Conservation (phyloP, 2,888 invertebrate genomes). For the Cheilosia vernalis region DNA sequence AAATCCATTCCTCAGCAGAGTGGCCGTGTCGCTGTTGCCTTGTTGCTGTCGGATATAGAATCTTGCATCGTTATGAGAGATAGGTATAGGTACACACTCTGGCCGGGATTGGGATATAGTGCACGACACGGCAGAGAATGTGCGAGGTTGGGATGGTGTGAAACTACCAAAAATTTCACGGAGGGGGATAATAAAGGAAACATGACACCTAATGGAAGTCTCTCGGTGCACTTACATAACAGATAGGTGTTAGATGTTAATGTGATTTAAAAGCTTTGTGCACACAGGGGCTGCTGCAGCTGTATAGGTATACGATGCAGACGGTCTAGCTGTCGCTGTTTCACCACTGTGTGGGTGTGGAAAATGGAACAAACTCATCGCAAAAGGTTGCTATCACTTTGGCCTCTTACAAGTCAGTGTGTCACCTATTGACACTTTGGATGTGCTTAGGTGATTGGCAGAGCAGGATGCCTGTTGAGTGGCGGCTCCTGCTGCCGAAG, state of each 20-base stretch:
- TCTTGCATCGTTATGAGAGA: slow-evolving; percentile 54
- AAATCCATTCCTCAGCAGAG: slow-evolving; percentile 34
- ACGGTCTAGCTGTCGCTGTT: slow-evolving; percentile 9
- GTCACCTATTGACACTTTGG: slow-evolving; percentile 62
- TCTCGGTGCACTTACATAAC: slow-evolving; percentile 68
- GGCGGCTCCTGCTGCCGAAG: slow-evolving; percentile 31
- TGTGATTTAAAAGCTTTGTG: slow-evolving; percentile 73
- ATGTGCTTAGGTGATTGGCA: slow-evolving; percentile 55
- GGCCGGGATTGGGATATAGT: not conserved
- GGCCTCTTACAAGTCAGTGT: slow-evolving; percentile 57
- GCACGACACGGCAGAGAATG: not conserved
- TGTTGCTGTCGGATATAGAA: slow-evolving; percentile 29
- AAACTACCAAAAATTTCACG: slow-evolving; percentile 70
- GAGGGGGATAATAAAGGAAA: slow-evolving; percentile 67
- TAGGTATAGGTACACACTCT: slow-evolving; percentile 4
- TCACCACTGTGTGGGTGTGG: not conserved
- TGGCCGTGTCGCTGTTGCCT: slow-evolving; percentile 1
- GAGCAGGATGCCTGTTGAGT: slow-evolving; percentile 13
- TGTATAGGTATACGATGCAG: slow-evolving; percentile 45
- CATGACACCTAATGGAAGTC: slow-evolving; percentile 73
- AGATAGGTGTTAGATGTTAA: slow-evolving; percentile 73
- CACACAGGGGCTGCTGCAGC: slow-evolving; percentile 45
- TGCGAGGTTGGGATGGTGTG: slow-evolving; percentile 23
- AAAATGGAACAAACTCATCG: slow-evolving; percentile 46
- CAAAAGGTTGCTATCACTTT: slow-evolving; percentile 51